These are phyloP conservation scores for Beris chalybata DNA, from an alignment of 2,888 invertebrate species.

Conservation along the genomic window DNA sequence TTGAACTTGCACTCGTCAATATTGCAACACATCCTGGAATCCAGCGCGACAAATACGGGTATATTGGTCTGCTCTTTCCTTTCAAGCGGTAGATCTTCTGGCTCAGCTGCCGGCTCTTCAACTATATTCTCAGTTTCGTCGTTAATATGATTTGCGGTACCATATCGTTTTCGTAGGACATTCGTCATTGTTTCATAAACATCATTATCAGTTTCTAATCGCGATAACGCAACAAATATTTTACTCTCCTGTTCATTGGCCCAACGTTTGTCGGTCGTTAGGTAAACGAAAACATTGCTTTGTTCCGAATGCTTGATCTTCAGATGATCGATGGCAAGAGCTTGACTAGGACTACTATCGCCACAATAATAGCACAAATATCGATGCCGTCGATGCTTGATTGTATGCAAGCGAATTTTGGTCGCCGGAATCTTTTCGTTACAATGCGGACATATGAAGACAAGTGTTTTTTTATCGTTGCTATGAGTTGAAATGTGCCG, in stretches of 20 bases:
- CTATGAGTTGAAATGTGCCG: conserved; percentile 48
- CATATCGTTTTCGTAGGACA: conserved; percentile 1
- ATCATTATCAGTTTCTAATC: background rate
- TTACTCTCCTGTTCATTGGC: conserved; percentile 4
- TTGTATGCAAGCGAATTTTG: conserved; percentile 59
- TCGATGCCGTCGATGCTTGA: conserved; percentile 61
- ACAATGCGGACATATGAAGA: conserved; percentile 50
- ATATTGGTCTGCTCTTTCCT: conserved; percentile 11
- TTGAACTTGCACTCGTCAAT: conserved; percentile 17
- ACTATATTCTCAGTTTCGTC: background rate
- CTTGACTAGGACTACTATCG: conserved; percentile 41
- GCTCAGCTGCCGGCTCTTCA: background rate
- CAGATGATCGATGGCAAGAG: conserved; percentile 18
- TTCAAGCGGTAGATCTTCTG: conserved; percentile 6
- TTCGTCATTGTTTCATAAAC: background rate
- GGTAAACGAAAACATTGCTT: conserved; percentile 8
- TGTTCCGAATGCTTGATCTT: background rate
- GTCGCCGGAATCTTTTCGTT: conserved; percentile 58
- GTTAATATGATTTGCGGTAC: background rate
- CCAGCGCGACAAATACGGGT: conserved; percentile 19
- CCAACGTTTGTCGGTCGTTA: conserved; percentile 14
- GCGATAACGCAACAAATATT: conserved; percentile 16
- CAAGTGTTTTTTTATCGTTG: conserved; percentile 40
- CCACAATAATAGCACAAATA: conserved; percentile 65
- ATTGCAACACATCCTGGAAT: conserved; percentile 9